Conservation (phyloP, 2,888 invertebrate species). For the Aspidiotus rigidus region DNA sequence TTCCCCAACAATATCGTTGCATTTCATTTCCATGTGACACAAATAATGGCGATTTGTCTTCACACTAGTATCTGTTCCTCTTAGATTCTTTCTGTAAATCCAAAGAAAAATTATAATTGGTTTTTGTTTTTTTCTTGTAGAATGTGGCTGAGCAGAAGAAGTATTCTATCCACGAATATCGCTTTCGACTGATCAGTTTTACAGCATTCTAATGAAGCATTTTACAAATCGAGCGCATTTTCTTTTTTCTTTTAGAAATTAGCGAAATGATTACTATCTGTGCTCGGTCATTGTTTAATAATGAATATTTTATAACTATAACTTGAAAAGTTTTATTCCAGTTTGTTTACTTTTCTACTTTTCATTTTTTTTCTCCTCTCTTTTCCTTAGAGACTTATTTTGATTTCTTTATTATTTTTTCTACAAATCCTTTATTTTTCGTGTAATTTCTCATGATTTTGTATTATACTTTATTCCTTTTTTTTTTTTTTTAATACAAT, state of each 20-base stretch:
- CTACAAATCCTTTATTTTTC: background rate
- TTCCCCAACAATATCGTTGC: no score
- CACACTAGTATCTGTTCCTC: no score
- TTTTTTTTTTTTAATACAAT: background rate
- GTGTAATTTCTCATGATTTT: slow-evolving; percentile 5
- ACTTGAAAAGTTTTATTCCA: background rate
- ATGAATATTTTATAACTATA: slow-evolving; percentile 3
- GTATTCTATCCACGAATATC: slow-evolving; percentile 11
- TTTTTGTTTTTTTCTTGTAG: slow-evolving; percentile 9
- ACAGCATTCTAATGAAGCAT: slow-evolving; percentile 3
- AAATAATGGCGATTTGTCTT: no score
- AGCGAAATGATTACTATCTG: background rate
- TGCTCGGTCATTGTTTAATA: background rate
- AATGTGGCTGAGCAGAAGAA: slow-evolving; percentile 30
- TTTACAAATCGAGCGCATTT: background rate
- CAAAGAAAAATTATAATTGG: background rate
- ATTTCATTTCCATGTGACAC: no score
- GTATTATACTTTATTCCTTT: background rate
- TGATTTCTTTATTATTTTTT: background rate
- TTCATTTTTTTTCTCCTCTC: slow-evolving; percentile 2
- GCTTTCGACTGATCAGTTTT: slow-evolving; percentile 16
- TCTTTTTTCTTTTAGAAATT: slow-evolving; percentile 3
- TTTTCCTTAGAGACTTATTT: background rate
- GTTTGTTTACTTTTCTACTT: background rate
- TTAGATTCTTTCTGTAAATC: background rate